Evolutionary conservation across 2,888 invertebrate genomes (phyloP), one percentile per base, ranked within the genome.

Genomic region (Gibbula magus): DNA sequence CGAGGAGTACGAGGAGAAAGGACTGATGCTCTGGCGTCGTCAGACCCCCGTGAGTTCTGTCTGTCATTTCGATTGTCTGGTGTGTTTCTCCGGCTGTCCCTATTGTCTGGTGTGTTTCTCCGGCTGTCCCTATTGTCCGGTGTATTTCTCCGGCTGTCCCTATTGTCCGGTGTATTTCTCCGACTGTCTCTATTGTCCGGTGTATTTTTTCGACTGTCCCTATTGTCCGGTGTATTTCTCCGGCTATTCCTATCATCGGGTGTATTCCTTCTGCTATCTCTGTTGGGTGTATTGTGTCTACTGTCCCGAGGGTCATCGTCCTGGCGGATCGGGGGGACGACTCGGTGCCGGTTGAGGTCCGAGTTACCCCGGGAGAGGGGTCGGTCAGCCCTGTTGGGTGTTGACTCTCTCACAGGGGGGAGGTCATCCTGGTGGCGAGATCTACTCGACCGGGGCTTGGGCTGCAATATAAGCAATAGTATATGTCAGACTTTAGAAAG

Each of bases 311-410:
- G 1, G n/a, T 52, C 53, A 29, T 75, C 54, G 0, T 54, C 75
- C 51, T 77, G 61, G 20, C 35, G 45, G 51, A 77, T 77, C 8
- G 77, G 77, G 8, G 77, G 77, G 8, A 77, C 51, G 1, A 77
- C 77, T 1, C 35, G 22, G 39, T 77, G 66, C 13, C 39, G 22
- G 25, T 77, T 77, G 39, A 77, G 66, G 45, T 77, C 77, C 16
- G 77, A 77, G n/a, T 61, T 20, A 18, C 20, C 70, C n/a, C 70
- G 32, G 20, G 32, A 18, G 8, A 70, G 20, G 35, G 70, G 70
- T 35, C 70, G 70, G 20, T 70, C 70, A 35, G 16, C 18, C 20
- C 39, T 70, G 18, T 35, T 29, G 2, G 70, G 70, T 10, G 70
- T 70, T n/a, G 70, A 16, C 39, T 70, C 70, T 10, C 70, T 70